These are phyloP conservation scores for Pangasius sanitwongsei DNA, from an alignment of 2,797 vertebrate genomes.

Conservation along the genomic window DNA sequence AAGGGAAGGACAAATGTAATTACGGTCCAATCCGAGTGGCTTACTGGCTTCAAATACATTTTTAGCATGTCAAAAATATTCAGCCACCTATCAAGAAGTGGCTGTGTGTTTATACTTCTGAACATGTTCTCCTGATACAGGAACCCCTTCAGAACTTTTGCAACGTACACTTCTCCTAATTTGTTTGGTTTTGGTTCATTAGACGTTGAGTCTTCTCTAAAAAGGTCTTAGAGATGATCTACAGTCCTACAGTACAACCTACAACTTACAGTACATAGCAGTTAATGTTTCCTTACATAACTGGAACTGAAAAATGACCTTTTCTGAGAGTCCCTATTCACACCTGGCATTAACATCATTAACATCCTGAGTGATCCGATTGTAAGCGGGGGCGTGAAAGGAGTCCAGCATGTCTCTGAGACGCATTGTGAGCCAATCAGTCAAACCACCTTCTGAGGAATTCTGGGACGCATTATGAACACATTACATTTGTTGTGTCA, in stretches of 20 bases:
- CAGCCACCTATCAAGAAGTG: not conserved
- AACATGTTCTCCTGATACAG: not conserved
- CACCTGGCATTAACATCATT: not conserved
- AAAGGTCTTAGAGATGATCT: too few relatives aligned
- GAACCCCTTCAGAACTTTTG: not conserved
- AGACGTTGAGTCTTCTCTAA: not conserved
- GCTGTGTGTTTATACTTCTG: too few relatives aligned
- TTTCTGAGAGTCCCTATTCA: not conserved
- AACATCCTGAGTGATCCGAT: not conserved
- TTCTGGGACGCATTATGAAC: too few relatives aligned
- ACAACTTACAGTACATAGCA: too few relatives aligned
- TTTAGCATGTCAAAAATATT: too few relatives aligned
- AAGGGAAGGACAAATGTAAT: not conserved
- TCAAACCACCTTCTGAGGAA: too few relatives aligned
- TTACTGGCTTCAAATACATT: not conserved
- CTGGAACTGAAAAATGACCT: not conserved
- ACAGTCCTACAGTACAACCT: too few relatives aligned
- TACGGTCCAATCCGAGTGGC: not conserved
- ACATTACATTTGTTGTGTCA: too few relatives aligned
- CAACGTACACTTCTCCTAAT: not conserved
- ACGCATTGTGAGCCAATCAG: not conserved
- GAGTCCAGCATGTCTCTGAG: not conserved
- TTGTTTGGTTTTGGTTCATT: not conserved
- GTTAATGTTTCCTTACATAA: too few relatives aligned
- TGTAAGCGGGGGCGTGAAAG: not conserved